Conservation (phyloP, 2,113 vertebrate species). For the Eclectus roratus region DNA sequence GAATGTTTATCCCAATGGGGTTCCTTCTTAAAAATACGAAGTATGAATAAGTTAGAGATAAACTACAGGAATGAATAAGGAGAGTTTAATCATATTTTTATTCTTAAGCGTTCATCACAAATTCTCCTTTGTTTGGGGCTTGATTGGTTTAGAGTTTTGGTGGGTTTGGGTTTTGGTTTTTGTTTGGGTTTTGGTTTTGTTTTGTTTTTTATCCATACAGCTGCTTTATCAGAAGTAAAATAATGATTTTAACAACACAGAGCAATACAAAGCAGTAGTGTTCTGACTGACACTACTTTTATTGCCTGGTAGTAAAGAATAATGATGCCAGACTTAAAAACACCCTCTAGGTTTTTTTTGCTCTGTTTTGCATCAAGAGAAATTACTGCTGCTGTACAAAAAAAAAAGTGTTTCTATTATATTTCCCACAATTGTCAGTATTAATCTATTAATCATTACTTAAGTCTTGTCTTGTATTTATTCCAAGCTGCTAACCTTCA, state of each 20-base stretch:
- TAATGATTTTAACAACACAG: neutral
- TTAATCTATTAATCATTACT: neutral
- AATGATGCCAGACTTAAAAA: neutral
- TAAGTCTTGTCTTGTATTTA: neutral
- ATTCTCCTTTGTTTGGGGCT: neutral
- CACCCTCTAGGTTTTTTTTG: neutral
- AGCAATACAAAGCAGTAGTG: neutral
- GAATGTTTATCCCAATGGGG: neutral
- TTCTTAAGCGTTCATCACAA: neutral
- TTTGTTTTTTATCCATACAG: neutral
- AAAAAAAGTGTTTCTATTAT: neutral
- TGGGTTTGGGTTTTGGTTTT: neutral
- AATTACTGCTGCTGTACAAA: neutral
- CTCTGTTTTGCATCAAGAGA: neutral
- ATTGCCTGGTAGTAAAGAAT: neutral
- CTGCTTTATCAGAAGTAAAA: neutral
- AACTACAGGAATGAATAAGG: neutral
- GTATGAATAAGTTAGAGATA: neutral
- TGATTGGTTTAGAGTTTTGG: neutral
- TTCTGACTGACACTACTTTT: neutral
- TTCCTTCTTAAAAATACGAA: neutral
- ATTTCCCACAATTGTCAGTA: neutral
- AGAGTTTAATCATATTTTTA: neutral
- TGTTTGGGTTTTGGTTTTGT: neutral
- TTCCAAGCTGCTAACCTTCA: neutral